Base-by-base conservation (phyloP, 1,140 invertebrate species). In the Paracyclopina nana region DNA sequence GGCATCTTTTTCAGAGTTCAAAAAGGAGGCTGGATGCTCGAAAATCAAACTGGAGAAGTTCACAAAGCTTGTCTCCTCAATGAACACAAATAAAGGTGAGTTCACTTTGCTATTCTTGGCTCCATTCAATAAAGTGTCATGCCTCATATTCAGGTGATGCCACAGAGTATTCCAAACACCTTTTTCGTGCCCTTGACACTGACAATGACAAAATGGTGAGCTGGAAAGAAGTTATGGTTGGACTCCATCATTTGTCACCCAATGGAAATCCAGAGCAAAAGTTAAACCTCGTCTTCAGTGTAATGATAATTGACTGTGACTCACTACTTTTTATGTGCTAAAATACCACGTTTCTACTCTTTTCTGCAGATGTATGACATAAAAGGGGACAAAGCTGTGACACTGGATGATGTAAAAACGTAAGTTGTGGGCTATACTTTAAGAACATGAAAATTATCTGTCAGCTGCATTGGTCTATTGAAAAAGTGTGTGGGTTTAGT, bases 11-110 rank as follows among this genome's bases (percentile, higher is more conserved):
- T 16, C 14, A 20, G 34, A n/a, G n/a, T 38, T 38, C 9, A 38
- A 38, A 20, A 38, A 38, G 20, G 34, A 38, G 9, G 34, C 34
- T 3, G 34, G 34, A 4, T n/a, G 34, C 3, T 38, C 34, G 2
- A 38, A 38, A 20, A 20, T 38, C 34, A 38, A 38, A 20, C 9
- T 38, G 34, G 34, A 38, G n/a, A 38, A 38, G 34, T 38, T 38
- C 34, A 38, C 34, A n/a, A 38, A 38, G 20, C 20, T 38, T n/a
- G 34, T 38, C n/a, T n/a, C 34, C 34, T 16, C 34, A 2, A 38
- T 38, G 34, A 38, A 38, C 34, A 38, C 34, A 2, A 38, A 38
- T 20, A 38, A 38, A 38, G 34, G 34, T 38, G 20, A 38, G 34
- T n/a, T n/a, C n/a, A n/a, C n/a, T n/a, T n/a, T n/a, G n/a, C n/a